Conservation (phyloP, 2,888 invertebrate genomes). For the Zygothrica quintamaculata region DNA sequence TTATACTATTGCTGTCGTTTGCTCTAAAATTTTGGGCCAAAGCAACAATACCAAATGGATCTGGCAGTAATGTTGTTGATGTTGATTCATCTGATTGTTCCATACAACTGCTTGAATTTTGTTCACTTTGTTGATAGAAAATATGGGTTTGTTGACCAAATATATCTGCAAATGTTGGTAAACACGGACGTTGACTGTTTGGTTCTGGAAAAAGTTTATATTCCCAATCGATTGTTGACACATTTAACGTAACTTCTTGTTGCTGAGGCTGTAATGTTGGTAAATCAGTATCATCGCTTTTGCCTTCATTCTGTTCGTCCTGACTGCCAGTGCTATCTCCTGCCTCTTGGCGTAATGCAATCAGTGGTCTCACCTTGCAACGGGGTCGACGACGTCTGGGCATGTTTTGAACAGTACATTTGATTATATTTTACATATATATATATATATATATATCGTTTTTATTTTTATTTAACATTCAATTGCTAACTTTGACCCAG, state of each 20-base stretch:
- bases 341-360: slow-evolving; percentile 23
- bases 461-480: slow-evolving; percentile 10
- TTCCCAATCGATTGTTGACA: slow-evolving; percentile 31
- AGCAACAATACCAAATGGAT: slow-evolving; percentile 47
- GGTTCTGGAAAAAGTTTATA: slow-evolving; percentile 64
- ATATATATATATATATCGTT: slow-evolving; percentile 32
- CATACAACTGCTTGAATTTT: too few relatives aligned
- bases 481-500: slow-evolving; percentile 32
- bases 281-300: slow-evolving; percentile 28
- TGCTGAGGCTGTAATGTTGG: background rate
- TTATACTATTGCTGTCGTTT: slow-evolving; percentile 20
- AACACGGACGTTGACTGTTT: slow-evolving; percentile 34
- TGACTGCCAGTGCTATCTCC: slow-evolving; percentile 40
- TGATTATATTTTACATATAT: too few relatives aligned
- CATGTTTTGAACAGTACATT: slow-evolving; percentile 56
- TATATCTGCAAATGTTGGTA: slow-evolving; percentile 62
- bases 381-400: slow-evolving; percentile 65
- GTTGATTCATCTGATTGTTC: slow-evolving; percentile 2
- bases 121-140: too few relatives aligned
- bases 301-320: slow-evolving; percentile 21
- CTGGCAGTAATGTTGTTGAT: slow-evolving; percentile 10
- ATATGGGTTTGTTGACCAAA: slow-evolving; percentile 55
- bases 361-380: slow-evolving; percentile 53
- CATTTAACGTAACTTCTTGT: background rate
- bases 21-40: slow-evolving; percentile 38